These are phyloP conservation scores for Cheirogaleus medius DNA, from an alignment of 2,113 vertebrate genomes.

Conservation along the genomic window DNA sequence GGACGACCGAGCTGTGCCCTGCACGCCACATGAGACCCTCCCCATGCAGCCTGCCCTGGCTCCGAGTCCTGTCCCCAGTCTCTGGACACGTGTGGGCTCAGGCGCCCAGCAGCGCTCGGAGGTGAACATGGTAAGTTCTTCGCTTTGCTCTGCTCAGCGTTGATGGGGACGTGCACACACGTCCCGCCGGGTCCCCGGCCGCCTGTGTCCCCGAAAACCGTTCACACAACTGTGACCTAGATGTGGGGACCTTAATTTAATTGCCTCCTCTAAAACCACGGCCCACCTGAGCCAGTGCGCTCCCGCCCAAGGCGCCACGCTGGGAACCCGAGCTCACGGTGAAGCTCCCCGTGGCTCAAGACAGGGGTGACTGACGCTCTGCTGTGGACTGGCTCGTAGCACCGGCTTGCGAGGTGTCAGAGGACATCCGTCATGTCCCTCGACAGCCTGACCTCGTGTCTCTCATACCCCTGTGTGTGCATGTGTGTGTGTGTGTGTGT, in stretches of 20 bases:
- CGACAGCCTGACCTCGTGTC: neutral
- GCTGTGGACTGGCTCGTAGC: fast-evolving
- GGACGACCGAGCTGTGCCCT: fast-evolving
- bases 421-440: neutral
- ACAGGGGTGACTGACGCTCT: fast-evolving
- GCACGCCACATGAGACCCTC: fast-evolving
- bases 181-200: fast-evolving
- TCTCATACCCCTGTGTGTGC: neutral
- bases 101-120: neutral
- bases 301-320: neutral
- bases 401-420: neutral
- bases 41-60: neutral
- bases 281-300: fast-evolving
- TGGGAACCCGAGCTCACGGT: fast-evolving
- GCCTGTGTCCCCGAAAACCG: neutral
- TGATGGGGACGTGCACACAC: fast-evolving
- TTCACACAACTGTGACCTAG: fast-evolving
- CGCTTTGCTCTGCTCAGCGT: no score
- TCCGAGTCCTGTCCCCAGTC: fast-evolving
- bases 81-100: fast-evolving
- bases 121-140: fast-evolving
- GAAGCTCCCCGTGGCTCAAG: fast-evolving
- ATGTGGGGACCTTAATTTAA: neutral
- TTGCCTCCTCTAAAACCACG: neutral
- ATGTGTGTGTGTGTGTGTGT: no score